These are phyloP conservation scores for Leucania comma DNA, from an alignment of 2,888 invertebrate species.

Conservation along the genomic window DNA sequence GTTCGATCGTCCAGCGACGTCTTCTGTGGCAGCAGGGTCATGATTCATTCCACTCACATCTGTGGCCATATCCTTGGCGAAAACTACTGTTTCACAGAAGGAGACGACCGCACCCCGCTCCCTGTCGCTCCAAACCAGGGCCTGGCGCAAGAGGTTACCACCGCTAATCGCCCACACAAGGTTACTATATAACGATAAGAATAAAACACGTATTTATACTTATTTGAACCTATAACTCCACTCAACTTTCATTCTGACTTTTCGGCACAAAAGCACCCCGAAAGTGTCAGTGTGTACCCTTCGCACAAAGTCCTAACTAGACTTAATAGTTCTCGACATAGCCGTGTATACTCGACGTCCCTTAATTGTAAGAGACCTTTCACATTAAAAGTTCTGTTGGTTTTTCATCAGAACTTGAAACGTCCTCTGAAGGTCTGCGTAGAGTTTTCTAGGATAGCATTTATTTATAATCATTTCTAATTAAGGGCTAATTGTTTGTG, in stretches of 20 bases:
- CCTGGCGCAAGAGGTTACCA: no score
- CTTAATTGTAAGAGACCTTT: slow-evolving; percentile 44
- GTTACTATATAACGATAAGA: no score
- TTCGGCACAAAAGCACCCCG: slow-evolving; percentile 8
- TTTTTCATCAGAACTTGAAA: slow-evolving; percentile 49
- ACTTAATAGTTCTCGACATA: slow-evolving; percentile 26
- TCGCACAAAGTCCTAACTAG: slow-evolving; percentile 14
- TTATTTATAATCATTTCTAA: slow-evolving; percentile 47
- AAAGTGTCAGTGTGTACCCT: slow-evolving; percentile 15
- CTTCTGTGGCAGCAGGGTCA: no score
- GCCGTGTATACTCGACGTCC: slow-evolving; percentile 15
- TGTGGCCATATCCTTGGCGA: no score
- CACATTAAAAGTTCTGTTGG: slow-evolving; percentile 47
- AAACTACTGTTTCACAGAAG: no score
- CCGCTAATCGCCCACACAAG: no score
- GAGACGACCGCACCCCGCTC: no score
- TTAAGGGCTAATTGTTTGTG: slow-evolving; percentile 41
- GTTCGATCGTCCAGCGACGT: no score
- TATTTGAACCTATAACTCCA: not conserved
- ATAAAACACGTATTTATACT: not conserved
- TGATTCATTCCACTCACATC: no score
- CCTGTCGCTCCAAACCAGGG: no score
- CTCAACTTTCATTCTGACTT: not conserved
- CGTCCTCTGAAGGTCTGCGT: slow-evolving; percentile 30
- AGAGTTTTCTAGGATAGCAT: slow-evolving; percentile 26